Conservation (phyloP, 2,888 invertebrate genomes). For the Tachina fera region DNA sequence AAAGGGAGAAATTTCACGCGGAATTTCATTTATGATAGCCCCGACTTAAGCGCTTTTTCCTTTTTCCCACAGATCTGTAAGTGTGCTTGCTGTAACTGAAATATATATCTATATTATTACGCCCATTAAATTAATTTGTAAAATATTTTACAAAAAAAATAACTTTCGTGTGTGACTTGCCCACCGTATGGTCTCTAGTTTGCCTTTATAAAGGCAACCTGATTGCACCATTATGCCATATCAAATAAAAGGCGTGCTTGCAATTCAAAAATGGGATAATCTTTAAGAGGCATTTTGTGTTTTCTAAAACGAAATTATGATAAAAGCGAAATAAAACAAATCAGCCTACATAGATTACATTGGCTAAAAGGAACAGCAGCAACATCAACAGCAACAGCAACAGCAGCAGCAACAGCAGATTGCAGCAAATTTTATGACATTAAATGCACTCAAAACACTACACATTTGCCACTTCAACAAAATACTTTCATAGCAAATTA, state of each 20-base stretch:
- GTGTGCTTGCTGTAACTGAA: too few relatives aligned
- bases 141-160: not conserved
- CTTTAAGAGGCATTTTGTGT: constrained; percentile 50
- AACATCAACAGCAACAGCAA: not conserved
- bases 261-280: constrained; percentile 41
- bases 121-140: too few relatives aligned
- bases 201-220: not conserved
- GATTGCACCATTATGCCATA: not conserved
- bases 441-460: constrained; percentile 44
- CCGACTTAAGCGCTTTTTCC: too few relatives aligned
- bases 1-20: too few relatives aligned
- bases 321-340: constrained; percentile 22
- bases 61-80: too few relatives aligned
- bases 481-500: constrained; percentile 30
- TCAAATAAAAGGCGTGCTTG: constrained; percentile 34
- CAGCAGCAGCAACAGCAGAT: not conserved
- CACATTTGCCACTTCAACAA: constrained; percentile 58
- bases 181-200: not conserved
- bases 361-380: constrained; percentile 23
- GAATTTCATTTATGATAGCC: too few relatives aligned
- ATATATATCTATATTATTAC: too few relatives aligned
- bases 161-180: not conserved
- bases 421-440: constrained; percentile 53
- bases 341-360: constrained; percentile 58
- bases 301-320: constrained; percentile 49